These are phyloP conservation scores for Leucosticte australis DNA, from an alignment of 2,113 vertebrate genomes.

Conservation along the genomic window DNA sequence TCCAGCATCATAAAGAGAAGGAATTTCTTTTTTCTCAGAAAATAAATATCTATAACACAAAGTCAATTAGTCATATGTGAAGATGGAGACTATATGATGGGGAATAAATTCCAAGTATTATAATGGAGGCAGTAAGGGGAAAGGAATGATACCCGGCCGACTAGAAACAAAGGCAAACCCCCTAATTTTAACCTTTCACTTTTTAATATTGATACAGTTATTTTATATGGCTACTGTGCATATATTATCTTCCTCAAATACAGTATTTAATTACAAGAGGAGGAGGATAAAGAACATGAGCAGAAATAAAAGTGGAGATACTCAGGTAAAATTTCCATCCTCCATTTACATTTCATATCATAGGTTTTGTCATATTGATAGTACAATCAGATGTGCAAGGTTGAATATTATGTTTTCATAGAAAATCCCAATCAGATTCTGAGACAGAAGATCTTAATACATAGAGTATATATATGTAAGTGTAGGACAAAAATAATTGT, in stretches of 20 bases:
- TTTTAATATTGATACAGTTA: not conserved
- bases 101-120: not conserved
- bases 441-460: not conserved
- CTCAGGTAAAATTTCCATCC: not conserved
- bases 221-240: not conserved
- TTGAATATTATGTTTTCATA: not conserved
- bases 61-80: not conserved
- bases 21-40: not conserved
- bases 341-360: not conserved
- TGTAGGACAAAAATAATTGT: not conserved
- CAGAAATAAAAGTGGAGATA: not conserved
- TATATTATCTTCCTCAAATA: not conserved
- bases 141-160: not conserved
- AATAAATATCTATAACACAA: not conserved
- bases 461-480: not conserved
- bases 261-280: not conserved
- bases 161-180: not conserved
- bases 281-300: not conserved
- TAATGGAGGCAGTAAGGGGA: not conserved
- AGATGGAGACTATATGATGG: not conserved
- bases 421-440: not conserved
- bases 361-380: not conserved
- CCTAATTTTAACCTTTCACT: not conserved
- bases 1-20: not conserved
- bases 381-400: not conserved